Base-by-base conservation (phyloP, 2,888 invertebrate species). In the Leptothorax acervorum region DNA sequence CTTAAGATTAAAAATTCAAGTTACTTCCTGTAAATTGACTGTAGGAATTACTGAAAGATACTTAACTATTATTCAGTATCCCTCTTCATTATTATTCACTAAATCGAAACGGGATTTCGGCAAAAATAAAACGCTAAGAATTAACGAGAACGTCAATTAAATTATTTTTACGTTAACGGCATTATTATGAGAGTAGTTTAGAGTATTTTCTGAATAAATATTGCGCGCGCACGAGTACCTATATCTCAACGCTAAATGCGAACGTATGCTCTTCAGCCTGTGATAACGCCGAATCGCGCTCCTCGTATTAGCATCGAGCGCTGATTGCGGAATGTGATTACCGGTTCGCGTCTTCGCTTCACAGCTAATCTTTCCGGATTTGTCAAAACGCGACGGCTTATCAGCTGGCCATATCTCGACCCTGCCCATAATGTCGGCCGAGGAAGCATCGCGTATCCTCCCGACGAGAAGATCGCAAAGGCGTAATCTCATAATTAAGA, bases 401-500 rank as follows among this genome's bases (percentile, higher is more conserved):
- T 73, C 57, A 42, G 57, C 55, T 15, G 73, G 6, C 18, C 42
- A 11, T 42, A 73, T 73, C 55, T 66, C 55, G 18, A 0, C 0
- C 23, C 51, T 39, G 57, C 6, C 11, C 42, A 18, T 42, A 48
- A 48, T 48, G 66, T 31, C 28, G 66, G 9, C 45, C 45, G 66
- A 48, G 31, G 12, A 48, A 68, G 31, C 66, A 5, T 9, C 9
- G 66, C 48, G 23, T 48, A 31, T 65, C 18, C 45, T 15, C 11
- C 5, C 23, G 15, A 45, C 23, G 42, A 28, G 48, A 15, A 39
- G 11, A 28, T 73, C 60, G 70, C 73, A 11, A 28, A 28, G 81
- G 35, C 48, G 60, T 82, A 82, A 63, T 62, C 62, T 28, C 39
- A 53, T 5, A 48, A 53, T 76, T 53, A 55, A 82, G 81, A 82